Base-by-base conservation (phyloP, 2,888 invertebrate genomes). In the Leptura quadrifasciata region DNA sequence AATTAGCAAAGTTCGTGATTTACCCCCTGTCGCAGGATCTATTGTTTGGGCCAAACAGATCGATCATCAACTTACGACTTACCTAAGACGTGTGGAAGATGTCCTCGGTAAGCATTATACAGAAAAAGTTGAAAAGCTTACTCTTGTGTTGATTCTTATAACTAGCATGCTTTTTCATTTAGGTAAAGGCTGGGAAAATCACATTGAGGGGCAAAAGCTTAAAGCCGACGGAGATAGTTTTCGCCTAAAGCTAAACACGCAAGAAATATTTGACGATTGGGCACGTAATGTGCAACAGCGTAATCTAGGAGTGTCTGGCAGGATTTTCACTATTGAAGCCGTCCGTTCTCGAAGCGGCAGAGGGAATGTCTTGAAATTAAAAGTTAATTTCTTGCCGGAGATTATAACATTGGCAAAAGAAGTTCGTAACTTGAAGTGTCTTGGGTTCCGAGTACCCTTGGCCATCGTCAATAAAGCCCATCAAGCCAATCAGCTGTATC, bases 1-100 rank as follows among this genome's bases (percentile, higher is more conserved):
- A 27, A 94, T 98, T 89, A 98, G 98, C 68, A 93, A 95, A 79
- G 96, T 96, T 12, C 93, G 98, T 75, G 99, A 99, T 90, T 91
- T 99, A 83, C 99, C 99, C 4, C 98, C 98, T 0, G 97, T 99
- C 18, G 96, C 99, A 31, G 99, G 99, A 0, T 98, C 97, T 72
- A 99, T 99, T 84, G 97, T 99, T 84, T 99, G 99, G 99, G 98
- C 98, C 3, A 96, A 97, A 86, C 96, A 99, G 91, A 99, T 99
- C 85, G 99, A 99, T 89, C 94, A 98, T 81, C 99, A 99, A 89
- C 92, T 99, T 68, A 97, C 97, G 15, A 97, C 97, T 82, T 99
- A 98, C 89, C 92, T 99, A 88, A 95, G 97, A 87, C 93, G 99
- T 79, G 99, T 99, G 0, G 99, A 99, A 90, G 99, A 99, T 91